Evolutionary conservation across 2,113 vertebrate genomes (phyloP).

Genomic region (Lanius collurio): DNA sequence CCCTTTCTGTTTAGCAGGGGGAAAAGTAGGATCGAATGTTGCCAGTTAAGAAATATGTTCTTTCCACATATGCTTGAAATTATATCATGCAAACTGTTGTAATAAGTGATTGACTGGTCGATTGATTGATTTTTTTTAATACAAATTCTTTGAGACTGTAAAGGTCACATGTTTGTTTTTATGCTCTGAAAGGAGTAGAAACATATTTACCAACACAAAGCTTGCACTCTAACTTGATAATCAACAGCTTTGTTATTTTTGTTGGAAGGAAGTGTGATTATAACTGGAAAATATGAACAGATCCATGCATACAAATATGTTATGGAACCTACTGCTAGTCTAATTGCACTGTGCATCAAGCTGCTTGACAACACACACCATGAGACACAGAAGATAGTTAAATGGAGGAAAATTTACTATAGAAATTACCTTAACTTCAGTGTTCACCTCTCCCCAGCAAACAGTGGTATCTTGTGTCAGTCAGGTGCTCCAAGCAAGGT

Average conservation of each 20-base stretch:
- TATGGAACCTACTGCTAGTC: background rate
- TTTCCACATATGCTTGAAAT: background rate
- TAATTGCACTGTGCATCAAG: background rate
- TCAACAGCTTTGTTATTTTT: slow-evolving; percentile 35
- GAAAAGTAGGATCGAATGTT: background rate
- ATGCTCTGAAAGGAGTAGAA: background rate
- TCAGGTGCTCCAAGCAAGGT: background rate
- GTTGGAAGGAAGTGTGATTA: background rate
- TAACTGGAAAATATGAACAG: slow-evolving; percentile 22
- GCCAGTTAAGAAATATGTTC: slow-evolving; percentile 12
- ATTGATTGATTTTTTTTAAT: background rate
- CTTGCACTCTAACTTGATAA: slow-evolving; percentile 9
- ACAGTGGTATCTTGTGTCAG: background rate
- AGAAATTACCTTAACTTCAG: background rate
- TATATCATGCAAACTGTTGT: background rate
- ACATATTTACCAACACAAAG: slow-evolving; percentile 28
- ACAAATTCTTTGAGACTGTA: background rate
- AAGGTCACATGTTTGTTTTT: slow-evolving; percentile 24
- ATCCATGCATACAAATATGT: background rate
- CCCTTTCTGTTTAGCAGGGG: background rate
- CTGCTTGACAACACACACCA: background rate
- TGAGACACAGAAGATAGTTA: background rate
- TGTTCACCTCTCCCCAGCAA: background rate
- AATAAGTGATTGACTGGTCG: background rate
- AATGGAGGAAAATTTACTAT: background rate